Evolutionary conservation across 2,797 vertebrate genomes (phyloP), one percentile per base, ranked within the genome.

Genomic region (Rhynchotus rufescens): DNA sequence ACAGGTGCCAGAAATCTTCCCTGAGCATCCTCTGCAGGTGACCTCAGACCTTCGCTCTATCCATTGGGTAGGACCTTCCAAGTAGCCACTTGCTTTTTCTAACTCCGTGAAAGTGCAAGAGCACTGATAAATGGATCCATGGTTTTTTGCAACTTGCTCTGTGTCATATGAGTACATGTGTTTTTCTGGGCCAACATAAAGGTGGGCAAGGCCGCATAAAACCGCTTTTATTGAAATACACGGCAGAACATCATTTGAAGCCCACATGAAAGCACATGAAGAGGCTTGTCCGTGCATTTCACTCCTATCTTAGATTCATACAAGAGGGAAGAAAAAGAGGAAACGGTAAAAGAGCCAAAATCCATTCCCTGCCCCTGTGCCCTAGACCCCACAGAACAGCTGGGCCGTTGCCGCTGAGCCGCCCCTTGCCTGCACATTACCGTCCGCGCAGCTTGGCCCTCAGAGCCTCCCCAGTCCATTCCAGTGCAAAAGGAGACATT

Each of bases 401-500:
- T 0, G 60, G 75, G 57, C 82, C 52, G 60, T 66, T 90, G 89
- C 62, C 69, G 69, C 16, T 60, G 90, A 76, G 90, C 82, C 75
- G 15, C 45, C 34, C 90, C 74, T 86, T 7, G 6, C 71, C 80
- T 64, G 2, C 78, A 78, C 0, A 30, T 80, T 93, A 65, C 66
- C 0, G 28, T 44, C 71, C 77, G 57, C 36, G 92, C 90, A 93
- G 94, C 93, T 93, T 95, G 84, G 86, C 89, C 87, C 84, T 84
- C 93, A 67, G 80, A 92, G 87, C 93, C 80, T 90, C 74, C 92
- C 93, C 54, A 42, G 93, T 45, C 69, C 90, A 94, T 95, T 92
- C 30, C 95, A 95, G 73, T 90, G 90, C 92, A 76, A 93, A 85
- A 45, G 5, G 25, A 89, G 73, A 65, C 90, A 5, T 93, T 85